These are phyloP conservation scores for Phylloscopus trochiloides DNA, from an alignment of 2,113 vertebrate genomes.

Conservation along the genomic window DNA sequence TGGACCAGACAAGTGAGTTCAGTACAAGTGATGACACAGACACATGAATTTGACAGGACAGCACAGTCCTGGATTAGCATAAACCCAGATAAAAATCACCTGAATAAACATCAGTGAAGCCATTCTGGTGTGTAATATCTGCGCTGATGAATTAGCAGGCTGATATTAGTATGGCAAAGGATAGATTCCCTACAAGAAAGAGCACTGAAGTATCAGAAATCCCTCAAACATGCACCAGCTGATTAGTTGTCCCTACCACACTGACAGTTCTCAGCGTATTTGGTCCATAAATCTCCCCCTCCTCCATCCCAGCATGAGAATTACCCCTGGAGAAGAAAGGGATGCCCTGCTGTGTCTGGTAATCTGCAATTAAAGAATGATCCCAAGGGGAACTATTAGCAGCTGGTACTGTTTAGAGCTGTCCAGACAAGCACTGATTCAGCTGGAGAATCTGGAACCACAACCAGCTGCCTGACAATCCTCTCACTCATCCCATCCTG, in stretches of 20 bases:
- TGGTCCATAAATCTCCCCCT: neutral
- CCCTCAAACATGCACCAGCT: neutral
- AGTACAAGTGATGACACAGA: neutral
- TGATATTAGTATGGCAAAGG: neutral
- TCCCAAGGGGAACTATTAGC: neutral
- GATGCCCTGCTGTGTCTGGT: neutral
- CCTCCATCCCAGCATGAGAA: neutral
- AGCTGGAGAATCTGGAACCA: constrained; percentile 16
- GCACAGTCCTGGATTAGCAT: neutral
- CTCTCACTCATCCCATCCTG: neutral
- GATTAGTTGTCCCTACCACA: neutral
- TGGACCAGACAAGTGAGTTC: neutral
- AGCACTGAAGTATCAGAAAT: neutral
- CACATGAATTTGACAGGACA: neutral
- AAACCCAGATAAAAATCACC: neutral
- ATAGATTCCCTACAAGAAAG: neutral
- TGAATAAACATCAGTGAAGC: neutral
- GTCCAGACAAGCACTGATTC: constrained; percentile 10
- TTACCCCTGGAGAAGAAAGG: neutral
- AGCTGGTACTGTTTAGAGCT: constrained; percentile 14
- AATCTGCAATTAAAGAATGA: constrained; percentile 1
- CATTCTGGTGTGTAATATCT: neutral
- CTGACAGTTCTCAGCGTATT: neutral
- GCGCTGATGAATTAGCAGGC: neutral
- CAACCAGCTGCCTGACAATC: neutral